Evolutionary conservation across 2,888 invertebrate genomes (phyloP).

Genomic region (Lasioglossum leucozonium): DNA sequence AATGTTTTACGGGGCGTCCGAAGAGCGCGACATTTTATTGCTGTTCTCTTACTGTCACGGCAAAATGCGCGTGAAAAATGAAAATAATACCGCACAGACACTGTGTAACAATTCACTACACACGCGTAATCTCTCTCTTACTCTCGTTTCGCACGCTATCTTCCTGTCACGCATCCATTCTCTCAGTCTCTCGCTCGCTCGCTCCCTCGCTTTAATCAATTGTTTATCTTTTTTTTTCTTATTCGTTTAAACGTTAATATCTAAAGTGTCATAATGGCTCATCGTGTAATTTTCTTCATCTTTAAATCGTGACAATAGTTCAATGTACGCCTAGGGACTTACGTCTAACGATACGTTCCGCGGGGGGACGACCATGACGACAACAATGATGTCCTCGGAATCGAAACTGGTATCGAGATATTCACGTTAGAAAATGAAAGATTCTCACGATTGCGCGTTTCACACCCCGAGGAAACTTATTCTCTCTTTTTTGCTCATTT

Average conservation of each 20-base stretch:
- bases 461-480: constrained; percentile 47
- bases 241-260: constrained; percentile 60
- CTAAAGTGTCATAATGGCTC: constrained; percentile 70
- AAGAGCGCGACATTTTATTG: constrained; percentile 63
- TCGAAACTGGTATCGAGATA: constrained; percentile 37
- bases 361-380: constrained; percentile 61
- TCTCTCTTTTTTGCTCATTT: constrained; percentile 7
- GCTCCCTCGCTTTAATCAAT: constrained; percentile 1
- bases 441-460: constrained; percentile 25
- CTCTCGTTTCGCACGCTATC: constrained; percentile 17
- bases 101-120: constrained; percentile 67
- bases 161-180: neutral
- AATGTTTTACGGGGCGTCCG: constrained; percentile 43
- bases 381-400: constrained; percentile 54
- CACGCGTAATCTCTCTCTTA: constrained; percentile 36
- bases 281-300: constrained; percentile 49
- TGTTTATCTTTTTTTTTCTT: constrained; percentile 15
- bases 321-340: constrained; percentile 62
- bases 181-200: constrained; percentile 26
- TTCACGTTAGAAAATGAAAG: constrained; percentile 2
- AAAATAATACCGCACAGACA: constrained; percentile 56
- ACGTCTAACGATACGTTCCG: constrained; percentile 66
- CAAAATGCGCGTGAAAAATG: constrained; percentile 68
- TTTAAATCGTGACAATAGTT: constrained; percentile 60
- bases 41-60: constrained; percentile 50